Evolutionary conservation across 2,797 vertebrate genomes (phyloP).

Genomic region (Phataginus tetradactyla): DNA sequence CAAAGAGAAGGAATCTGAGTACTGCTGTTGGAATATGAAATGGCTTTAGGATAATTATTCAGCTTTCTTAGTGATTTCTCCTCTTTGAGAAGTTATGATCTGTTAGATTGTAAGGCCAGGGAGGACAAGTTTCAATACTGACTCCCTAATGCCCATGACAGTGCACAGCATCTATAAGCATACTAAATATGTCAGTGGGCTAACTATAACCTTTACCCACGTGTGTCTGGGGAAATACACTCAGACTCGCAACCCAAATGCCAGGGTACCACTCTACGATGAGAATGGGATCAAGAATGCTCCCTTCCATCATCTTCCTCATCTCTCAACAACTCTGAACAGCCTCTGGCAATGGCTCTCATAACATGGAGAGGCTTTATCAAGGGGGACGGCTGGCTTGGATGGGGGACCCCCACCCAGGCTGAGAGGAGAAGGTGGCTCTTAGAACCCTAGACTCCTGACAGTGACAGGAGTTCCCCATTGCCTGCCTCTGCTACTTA

Average conservation of each 20-base stretch:
- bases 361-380: neutral
- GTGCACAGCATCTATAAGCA: neutral
- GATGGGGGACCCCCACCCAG: neutral
- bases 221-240: neutral
- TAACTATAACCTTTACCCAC: neutral
- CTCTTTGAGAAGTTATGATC: neutral
- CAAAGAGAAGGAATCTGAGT: neutral
- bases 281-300: neutral
- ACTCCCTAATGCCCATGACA: neutral
- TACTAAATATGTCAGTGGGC: neutral
- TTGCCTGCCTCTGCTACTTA: neutral
- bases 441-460: neutral
- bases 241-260: neutral
- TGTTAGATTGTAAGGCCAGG: neutral
- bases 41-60: neutral
- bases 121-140: neutral
- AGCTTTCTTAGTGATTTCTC: neutral
- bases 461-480: neutral
- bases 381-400: neutral
- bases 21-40: neutral
- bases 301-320: neutral
- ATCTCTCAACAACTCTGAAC: neutral
- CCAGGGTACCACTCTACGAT: neutral
- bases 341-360: neutral
- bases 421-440: neutral